phyloP scores from a whole-genome alignment of 2,888 invertebrate species.

The Acrocera orbiculus region DNA sequence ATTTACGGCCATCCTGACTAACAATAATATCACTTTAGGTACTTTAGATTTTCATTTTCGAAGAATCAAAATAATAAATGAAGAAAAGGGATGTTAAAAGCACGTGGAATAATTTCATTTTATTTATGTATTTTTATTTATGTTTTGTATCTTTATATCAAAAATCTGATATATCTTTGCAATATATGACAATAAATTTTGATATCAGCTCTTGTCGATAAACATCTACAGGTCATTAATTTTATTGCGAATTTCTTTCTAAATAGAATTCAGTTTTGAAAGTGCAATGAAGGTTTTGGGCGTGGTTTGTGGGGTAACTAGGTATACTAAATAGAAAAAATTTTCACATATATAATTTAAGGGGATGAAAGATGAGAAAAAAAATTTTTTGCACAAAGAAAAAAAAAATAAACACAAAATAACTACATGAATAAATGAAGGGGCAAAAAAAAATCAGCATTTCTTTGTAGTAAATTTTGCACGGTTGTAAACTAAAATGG shows the following conservation, averaged over 20 bases:
- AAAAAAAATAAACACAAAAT: too few species aligned
- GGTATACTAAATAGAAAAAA: too few species aligned
- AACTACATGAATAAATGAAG: too few species aligned
- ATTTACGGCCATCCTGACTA: slow-evolving; percentile 5
- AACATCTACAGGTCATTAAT: slow-evolving; percentile 13
- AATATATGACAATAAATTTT: slow-evolving; percentile 12
- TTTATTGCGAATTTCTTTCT: slow-evolving; percentile 10
- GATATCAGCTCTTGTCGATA: slow-evolving; percentile 10
- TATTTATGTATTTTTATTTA: background rate
- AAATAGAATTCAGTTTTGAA: too few species aligned
- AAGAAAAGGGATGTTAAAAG: background rate
- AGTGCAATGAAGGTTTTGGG: too few species aligned
- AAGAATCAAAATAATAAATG: background rate
- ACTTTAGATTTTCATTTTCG: slow-evolving; percentile 2
- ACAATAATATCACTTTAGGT: background rate
- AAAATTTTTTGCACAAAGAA: too few species aligned
- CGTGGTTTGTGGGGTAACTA: too few species aligned
- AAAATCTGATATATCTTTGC: slow-evolving; percentile 6
- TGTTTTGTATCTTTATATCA: background rate
- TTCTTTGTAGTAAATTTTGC: too few species aligned
- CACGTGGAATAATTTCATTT: background rate
- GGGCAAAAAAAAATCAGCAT: too few species aligned
- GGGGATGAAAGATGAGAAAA: too few species aligned
- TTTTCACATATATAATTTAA: too few species aligned
- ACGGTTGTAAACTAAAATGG: too few species aligned